These are phyloP conservation scores for Diploptera punctata DNA, from an alignment of 2,888 invertebrate genomes.

Conservation along the genomic window DNA sequence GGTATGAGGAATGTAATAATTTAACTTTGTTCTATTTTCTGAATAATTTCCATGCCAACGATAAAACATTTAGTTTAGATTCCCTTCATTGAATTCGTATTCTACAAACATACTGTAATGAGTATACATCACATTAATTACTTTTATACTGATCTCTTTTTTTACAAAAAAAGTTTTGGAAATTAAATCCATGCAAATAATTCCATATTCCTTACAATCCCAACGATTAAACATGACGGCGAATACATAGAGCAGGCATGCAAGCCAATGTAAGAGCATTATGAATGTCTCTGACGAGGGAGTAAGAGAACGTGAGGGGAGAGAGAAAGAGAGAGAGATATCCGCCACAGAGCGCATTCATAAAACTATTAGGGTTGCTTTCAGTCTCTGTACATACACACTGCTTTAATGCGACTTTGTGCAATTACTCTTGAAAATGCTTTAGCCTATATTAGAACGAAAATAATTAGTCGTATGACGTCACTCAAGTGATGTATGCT, in stretches of 20 bases:
- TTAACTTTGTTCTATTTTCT: not conserved
- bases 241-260: not conserved
- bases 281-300: not conserved
- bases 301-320: no score
- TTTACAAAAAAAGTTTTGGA: not conserved
- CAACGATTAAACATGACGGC: not conserved
- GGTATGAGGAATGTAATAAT: no score
- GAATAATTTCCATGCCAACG: not conserved
- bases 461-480: constrained; percentile 35
- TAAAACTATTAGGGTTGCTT: constrained; percentile 33
- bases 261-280: not conserved
- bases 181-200: constrained; percentile 5
- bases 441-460: constrained; percentile 33
- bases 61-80: not conserved
- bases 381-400: not conserved
- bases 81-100: not conserved
- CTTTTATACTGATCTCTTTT: not conserved
- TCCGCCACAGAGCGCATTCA: constrained; percentile 20
- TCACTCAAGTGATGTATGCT: constrained; percentile 32
- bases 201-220: not conserved
- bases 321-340: no score
- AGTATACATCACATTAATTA: constrained; percentile 5
- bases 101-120: not conserved
- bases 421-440: constrained; percentile 35
- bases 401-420: constrained; percentile 34